Conservation (phyloP, 2,888 invertebrate genomes). For the Ethmia dodecea region DNA sequence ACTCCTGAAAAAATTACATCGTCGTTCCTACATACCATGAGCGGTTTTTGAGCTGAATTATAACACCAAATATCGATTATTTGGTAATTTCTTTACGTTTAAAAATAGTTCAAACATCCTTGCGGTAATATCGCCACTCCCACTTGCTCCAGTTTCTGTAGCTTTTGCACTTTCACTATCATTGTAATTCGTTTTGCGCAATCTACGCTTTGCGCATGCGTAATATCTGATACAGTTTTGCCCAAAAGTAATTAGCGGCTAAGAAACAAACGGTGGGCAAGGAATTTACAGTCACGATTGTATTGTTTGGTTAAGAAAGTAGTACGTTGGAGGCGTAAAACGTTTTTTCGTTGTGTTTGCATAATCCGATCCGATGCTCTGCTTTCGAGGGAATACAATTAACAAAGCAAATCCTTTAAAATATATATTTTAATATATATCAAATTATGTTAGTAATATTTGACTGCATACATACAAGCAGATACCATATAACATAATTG, state of each 20-base stretch:
- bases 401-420: no score
- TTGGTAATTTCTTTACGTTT: conserved; percentile 9
- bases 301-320: no score
- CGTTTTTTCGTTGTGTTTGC: no score
- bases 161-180: conserved; percentile 66
- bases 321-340: no score
- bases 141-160: conserved; percentile 58
- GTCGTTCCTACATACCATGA: no score
- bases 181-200: conserved; percentile 61
- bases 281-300: conserved; percentile 9
- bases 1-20: no score
- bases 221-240: conserved; percentile 25
- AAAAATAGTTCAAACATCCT: conserved; percentile 55
- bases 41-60: not conserved
- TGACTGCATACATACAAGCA: no score
- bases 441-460: no score
- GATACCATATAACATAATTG: no score
- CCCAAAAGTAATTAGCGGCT: conserved; percentile 22
- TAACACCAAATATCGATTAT: not conserved
- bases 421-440: no score
- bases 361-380: no score
- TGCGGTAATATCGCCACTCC: conserved; percentile 60
- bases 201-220: conserved; percentile 35
- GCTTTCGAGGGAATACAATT: no score
- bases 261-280: conserved; percentile 2